Percentiles rank a stretch among this genome's conserved stretches.
These are phyloP conservation scores for Notarius lentiginosus DNA, from an alignment of 2,113 vertebrate genomes.

Conservation along the genomic window DNA sequence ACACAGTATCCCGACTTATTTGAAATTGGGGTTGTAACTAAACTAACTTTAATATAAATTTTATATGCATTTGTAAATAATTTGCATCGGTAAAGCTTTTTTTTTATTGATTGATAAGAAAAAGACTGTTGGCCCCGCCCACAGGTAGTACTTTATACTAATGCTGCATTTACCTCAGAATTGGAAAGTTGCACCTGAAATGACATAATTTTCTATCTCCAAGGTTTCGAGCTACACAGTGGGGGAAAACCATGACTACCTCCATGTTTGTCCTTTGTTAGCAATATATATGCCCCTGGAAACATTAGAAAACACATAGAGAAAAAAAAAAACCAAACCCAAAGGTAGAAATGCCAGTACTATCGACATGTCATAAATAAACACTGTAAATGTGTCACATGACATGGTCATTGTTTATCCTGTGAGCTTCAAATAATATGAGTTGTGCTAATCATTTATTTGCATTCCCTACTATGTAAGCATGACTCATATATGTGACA, in stretches of 20 bases:
- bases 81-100: neutral
- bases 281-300: neutral
- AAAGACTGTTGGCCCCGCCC: neutral
- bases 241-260: neutral
- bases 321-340: too few relatives aligned
- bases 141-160: neutral
- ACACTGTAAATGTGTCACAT: too few relatives aligned
- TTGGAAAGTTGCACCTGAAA: neutral
- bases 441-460: too few relatives aligned
- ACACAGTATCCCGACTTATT: too few relatives aligned
- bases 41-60: neutral
- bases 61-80: neutral
- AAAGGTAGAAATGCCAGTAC: too few relatives aligned
- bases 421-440: too few relatives aligned
- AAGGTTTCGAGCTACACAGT: neutral
- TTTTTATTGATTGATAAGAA: neutral
- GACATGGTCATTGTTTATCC: neutral
- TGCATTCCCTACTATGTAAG: neutral
- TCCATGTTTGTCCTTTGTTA: neutral
- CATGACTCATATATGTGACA: conserved; percentile 54
- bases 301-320: neutral
- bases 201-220: neutral
- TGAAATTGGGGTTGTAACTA: too few relatives aligned
- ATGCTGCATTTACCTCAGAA: neutral
- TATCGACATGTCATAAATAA: too few relatives aligned